A percentile compares a stretch with the other conserved stretches of the same genome.
These are phyloP conservation scores for Mormyrus proboscirostris DNA, from an alignment of 2,797 vertebrate genomes.

Conservation along the genomic window DNA sequence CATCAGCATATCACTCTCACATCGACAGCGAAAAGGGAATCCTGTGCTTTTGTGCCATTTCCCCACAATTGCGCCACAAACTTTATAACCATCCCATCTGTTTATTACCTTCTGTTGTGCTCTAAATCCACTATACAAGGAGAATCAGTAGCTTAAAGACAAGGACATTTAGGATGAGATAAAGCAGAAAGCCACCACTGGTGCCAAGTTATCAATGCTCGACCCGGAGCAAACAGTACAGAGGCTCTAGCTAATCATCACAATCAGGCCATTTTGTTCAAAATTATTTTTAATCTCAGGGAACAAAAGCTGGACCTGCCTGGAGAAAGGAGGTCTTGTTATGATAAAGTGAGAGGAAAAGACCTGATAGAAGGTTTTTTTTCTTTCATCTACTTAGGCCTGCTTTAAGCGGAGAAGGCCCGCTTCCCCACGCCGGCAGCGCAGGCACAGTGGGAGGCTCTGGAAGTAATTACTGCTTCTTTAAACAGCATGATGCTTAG, in stretches of 20 bases:
- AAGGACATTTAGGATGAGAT: constrained; percentile 29
- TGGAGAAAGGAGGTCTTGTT: constrained; percentile 51
- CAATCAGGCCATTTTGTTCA: constrained; percentile 41
- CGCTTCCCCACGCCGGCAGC: constrained; percentile 30
- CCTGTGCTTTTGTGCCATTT: background rate
- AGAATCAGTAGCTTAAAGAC: constrained; percentile 45
- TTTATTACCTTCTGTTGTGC: constrained; percentile 34
- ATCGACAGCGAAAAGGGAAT: background rate
- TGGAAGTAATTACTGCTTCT: constrained; percentile 56
- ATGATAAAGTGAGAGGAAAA: constrained; percentile 49
- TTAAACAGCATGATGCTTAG: constrained; percentile 50
- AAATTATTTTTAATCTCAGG: constrained; percentile 53
- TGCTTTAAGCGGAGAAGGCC: constrained; percentile 37
- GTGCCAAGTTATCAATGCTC: constrained; percentile 43
- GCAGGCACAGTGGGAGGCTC: constrained; percentile 30
- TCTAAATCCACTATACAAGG: constrained; percentile 43
- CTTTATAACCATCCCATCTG: constrained; percentile 16
- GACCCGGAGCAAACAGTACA: constrained; percentile 35
- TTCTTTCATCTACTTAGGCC: constrained; percentile 52
- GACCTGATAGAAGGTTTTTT: constrained; percentile 43
- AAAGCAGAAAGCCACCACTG: constrained; percentile 19
- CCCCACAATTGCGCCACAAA: background rate
- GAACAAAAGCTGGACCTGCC: constrained; percentile 34
- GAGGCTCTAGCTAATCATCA: constrained; percentile 46
- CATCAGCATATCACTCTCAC: background rate